Evolutionary conservation across 2,113 vertebrate genomes (phyloP).

Genomic region (Bothrops jararaca): DNA sequence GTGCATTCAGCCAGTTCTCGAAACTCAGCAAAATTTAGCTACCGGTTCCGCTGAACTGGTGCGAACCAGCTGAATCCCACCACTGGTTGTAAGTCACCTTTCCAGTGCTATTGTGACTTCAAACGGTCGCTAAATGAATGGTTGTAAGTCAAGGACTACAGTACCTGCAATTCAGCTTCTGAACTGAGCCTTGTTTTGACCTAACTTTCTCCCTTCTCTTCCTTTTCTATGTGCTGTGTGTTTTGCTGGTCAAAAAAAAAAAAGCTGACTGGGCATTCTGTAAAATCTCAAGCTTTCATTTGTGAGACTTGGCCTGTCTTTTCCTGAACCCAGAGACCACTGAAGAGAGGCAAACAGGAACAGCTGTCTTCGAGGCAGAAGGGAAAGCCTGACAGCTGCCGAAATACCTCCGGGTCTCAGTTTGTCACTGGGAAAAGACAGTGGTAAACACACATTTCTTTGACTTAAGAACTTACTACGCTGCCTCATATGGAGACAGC

Average conservation of each 20-base stretch:
- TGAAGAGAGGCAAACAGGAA: not conserved
- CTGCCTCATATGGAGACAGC: not conserved
- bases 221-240: not conserved
- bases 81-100: too few species aligned
- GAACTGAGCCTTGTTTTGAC: not conserved
- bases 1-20: too few species aligned
- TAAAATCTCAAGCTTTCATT: not conserved
- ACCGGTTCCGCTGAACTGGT: too few species aligned
- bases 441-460: not conserved
- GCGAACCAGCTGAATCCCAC: too few species aligned
- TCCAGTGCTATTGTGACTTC: too few species aligned
- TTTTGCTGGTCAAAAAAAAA: not conserved
- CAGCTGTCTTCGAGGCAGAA: not conserved
- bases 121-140: too few species aligned
- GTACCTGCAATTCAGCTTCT: too few species aligned
- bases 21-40: too few species aligned
- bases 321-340: not conserved
- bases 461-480: not conserved
- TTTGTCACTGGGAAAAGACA: not conserved
- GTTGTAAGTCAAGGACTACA: too few species aligned
- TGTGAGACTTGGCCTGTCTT: not conserved
- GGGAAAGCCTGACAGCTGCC: not conserved
- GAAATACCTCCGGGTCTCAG: not conserved
- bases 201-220: not conserved
- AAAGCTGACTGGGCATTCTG: not conserved